These are phyloP conservation scores for Crypturellus undulatus DNA, from an alignment of 2,113 vertebrate species.

Conservation along the genomic window DNA sequence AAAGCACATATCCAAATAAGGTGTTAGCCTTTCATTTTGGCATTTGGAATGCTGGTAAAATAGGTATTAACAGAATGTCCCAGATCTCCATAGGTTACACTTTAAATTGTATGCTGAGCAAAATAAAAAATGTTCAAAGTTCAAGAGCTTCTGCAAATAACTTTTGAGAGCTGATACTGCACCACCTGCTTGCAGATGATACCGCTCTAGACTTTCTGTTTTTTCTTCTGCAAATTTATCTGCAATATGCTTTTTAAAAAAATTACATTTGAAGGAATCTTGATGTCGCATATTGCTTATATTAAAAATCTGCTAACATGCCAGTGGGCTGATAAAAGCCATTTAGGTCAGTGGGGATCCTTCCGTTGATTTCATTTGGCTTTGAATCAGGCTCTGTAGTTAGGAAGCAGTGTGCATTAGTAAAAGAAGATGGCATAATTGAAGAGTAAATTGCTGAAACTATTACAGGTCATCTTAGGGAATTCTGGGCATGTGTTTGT, in stretches of 20 bases:
- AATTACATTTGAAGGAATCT: background rate
- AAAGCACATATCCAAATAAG: background rate
- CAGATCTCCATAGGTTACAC: background rate
- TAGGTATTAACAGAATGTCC: background rate
- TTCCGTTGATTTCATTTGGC: background rate
- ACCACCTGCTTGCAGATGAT: constrained; percentile 5
- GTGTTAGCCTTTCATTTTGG: background rate
- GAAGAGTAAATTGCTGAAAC: background rate
- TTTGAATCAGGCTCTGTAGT: background rate
- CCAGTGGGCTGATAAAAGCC: background rate
- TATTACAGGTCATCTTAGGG: background rate
- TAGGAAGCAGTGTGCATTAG: background rate
- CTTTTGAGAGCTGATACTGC: constrained; percentile 18
- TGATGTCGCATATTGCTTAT: background rate
- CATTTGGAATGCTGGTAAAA: background rate
- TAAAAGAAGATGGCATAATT: background rate
- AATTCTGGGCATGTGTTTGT: background rate
- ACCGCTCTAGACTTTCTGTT: background rate
- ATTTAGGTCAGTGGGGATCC: background rate
- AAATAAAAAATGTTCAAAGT: background rate
- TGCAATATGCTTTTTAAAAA: background rate
- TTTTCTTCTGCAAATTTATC: background rate
- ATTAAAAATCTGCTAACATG: background rate
- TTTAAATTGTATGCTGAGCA: background rate
- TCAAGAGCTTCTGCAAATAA: constrained; percentile 10